These are phyloP conservation scores for Drosophila pseudotakahashii DNA, from an alignment of 2,888 invertebrate genomes.

Conservation along the genomic window DNA sequence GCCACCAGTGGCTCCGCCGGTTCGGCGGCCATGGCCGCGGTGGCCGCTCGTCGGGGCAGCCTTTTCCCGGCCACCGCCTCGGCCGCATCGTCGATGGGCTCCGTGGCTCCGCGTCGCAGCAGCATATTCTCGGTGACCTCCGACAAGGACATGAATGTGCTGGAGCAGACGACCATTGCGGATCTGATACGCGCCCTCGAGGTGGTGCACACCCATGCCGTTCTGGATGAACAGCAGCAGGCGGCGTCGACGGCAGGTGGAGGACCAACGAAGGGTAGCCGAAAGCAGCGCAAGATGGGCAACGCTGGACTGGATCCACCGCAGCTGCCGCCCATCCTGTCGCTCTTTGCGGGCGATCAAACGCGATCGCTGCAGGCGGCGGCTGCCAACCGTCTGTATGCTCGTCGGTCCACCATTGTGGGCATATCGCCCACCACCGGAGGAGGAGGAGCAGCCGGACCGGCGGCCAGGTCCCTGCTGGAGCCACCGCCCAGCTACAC, in stretches of 20 bases:
- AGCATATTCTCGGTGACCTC: slow-evolving; percentile 82
- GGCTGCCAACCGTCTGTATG: slow-evolving; percentile 79
- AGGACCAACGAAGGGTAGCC: slow-evolving; percentile 36
- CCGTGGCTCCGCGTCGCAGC: slow-evolving; percentile 64
- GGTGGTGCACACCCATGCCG: slow-evolving; percentile 86
- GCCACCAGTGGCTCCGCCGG: slow-evolving; percentile 61
- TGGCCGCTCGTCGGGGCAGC: slow-evolving; percentile 78
- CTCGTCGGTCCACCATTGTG: slow-evolving; percentile 82
- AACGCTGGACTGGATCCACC: slow-evolving; percentile 85
- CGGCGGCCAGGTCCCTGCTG: slow-evolving; percentile 56
- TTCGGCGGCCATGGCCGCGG: slow-evolving; percentile 58
- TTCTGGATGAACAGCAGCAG: slow-evolving; percentile 76
- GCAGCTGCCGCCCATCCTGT: slow-evolving; percentile 84
- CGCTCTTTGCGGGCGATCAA: slow-evolving; percentile 84
- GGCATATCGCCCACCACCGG: slow-evolving; percentile 66
- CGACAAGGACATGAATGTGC: slow-evolving; percentile 84
- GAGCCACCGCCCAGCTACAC: slow-evolving; percentile 83
- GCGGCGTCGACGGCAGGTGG: slow-evolving; percentile 24
- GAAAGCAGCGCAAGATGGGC: slow-evolving; percentile 85
- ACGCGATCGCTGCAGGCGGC: slow-evolving; percentile 66
- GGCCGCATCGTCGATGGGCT: slow-evolving; percentile 10
- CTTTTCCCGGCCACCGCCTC: slow-evolving; percentile 65
- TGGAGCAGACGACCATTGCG: slow-evolving; percentile 93
- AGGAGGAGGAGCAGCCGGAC: slow-evolving; percentile 5
- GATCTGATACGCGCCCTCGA: slow-evolving; percentile 92